Base-by-base conservation (phyloP, 1,140 invertebrate species). In the Dreissena rostriformis region DNA sequence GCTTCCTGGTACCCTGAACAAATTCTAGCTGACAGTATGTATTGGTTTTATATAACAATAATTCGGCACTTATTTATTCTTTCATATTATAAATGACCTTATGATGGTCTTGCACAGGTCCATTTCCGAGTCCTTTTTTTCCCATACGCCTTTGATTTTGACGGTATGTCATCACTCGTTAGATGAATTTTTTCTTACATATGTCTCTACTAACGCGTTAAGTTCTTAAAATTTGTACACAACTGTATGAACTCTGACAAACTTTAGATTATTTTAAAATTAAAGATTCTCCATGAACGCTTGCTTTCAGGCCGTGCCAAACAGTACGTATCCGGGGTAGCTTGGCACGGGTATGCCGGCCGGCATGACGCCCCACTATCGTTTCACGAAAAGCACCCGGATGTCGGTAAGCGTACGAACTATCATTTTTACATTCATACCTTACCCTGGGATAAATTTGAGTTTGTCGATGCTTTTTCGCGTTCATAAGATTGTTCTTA, bases 311-410 rank as follows among this genome's bases (percentile, higher is more conserved):
- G 17, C 15, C 53, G 55, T 12, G 87, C 86, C 11, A 78, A 57
- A 4, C 79, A 84, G 57, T 90, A 87, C 55, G 70, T 90, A 1
- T 65, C 74, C n/a, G 89, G 89, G 10, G 77, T 85, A 0, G 89
- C 85, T 2, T 90, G 86, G 85, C 89, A 90, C 73, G 88, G 87
- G 4, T 90, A 90, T 66, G 86, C 72, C 15, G 89, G 89, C 14
- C 39, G 85, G 26, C 82, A 86, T 63, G 74, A 86, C 19, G 70
- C 83, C 0, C 85, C 86, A 6, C 26, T 14, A 6, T 29, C 53
- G 0, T 83, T 90, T 19, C 86, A 88, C 26, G 26, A 79, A 14
- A 84, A 75, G 17, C 79, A 82, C 55, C 89, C 86, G n/a, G 26
- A 81, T 66, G 57, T 85, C 11, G 86, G 87, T 68, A 77, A 71